These are phyloP conservation scores for Sorex maritimensis DNA, from an alignment of 2,797 vertebrate genomes.

Conservation along the genomic window DNA sequence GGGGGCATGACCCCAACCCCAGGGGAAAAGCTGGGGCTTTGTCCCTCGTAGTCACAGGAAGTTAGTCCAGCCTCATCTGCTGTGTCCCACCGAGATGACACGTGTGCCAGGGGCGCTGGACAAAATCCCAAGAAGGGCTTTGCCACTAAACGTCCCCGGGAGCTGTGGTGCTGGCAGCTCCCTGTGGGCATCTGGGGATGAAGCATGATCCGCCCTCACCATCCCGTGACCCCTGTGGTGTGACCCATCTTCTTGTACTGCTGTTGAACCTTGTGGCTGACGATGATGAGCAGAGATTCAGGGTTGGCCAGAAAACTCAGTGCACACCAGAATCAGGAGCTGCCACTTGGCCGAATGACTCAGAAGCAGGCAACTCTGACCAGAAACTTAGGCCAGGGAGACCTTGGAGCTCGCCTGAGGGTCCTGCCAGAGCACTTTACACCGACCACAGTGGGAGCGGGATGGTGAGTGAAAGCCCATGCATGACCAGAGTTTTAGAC, in stretches of 20 bases:
- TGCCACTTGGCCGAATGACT: neutral
- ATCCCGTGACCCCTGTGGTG: rapidly evolving
- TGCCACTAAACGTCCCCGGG: neutral
- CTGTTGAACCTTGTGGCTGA: neutral
- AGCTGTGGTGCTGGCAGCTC: neutral
- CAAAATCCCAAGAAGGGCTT: rapidly evolving
- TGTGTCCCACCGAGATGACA: neutral
- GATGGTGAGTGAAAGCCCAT: neutral
- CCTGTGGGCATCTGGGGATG: neutral
- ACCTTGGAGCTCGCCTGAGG: neutral
- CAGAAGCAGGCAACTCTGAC: neutral
- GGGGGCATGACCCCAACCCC: too few species aligned
- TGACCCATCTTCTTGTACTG: neutral
- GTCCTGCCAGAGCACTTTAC: neutral
- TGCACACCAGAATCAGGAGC: neutral
- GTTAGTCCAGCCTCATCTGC: neutral
- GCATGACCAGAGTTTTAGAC: neutral
- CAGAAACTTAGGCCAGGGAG: neutral
- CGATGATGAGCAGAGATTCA: neutral
- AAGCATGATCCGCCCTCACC: neutral
- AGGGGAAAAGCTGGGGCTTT: neutral
- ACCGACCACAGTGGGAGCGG: neutral
- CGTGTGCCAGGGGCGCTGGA: too few species aligned
- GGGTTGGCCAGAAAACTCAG: neutral
- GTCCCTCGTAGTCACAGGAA: neutral